phyloP scores from a whole-genome alignment of 2,113 vertebrate genomes.

The Psittacara wagleri region DNA sequence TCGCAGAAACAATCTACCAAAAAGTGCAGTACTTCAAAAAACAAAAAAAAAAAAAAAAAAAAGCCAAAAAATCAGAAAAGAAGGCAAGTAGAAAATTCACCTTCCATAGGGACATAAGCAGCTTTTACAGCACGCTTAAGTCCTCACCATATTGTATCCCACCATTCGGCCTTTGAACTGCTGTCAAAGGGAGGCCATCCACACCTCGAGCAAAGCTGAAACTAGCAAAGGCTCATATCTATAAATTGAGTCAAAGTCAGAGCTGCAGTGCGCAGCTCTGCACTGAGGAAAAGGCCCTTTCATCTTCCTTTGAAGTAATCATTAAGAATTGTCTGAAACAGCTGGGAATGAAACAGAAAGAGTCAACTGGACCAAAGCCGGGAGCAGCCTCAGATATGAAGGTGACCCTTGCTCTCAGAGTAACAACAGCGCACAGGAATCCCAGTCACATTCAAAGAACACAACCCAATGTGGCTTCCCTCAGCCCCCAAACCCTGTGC shows the following conservation, averaged over 20 bases:
- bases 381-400: fast-evolving
- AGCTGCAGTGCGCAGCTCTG: not conserved
- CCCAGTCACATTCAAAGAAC: not conserved
- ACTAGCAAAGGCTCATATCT: not conserved
- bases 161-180: not conserved
- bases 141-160: not conserved
- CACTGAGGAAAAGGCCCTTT: not conserved
- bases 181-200: not conserved
- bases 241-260: not conserved
- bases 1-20: not conserved
- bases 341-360: not conserved
- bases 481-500: not conserved
- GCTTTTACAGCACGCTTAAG: not conserved
- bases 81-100: not conserved
- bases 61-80: fast-evolving
- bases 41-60: too few relatives aligned
- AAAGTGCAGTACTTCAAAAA: not conserved
- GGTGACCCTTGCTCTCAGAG: not conserved
- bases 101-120: not conserved
- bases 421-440: not conserved
- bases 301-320: not conserved
- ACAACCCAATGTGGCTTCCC: not conserved
- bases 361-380: not conserved
- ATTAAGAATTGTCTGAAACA: not conserved
- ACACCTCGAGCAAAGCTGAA: not conserved